Evolutionary conservation across 2,797 vertebrate genomes (phyloP).

Genomic region (Vultur gryphus): DNA sequence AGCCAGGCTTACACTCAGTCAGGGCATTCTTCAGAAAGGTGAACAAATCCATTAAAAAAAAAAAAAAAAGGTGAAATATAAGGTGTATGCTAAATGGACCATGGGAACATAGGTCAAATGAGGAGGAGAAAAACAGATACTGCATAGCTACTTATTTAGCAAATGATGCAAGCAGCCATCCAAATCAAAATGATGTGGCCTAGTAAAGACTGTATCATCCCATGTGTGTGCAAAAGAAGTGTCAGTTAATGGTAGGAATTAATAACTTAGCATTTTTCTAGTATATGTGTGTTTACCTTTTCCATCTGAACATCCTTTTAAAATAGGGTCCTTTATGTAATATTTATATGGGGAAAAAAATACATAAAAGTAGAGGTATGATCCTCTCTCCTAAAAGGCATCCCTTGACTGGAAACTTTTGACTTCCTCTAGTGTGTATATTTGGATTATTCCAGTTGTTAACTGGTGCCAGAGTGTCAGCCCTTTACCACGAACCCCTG

Average conservation of each 20-base stretch:
- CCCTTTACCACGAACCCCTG: not conserved
- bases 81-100: not conserved
- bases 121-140: not conserved
- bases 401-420: not conserved
- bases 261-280: not conserved
- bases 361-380: not conserved
- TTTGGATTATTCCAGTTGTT: not conserved
- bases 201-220: not conserved
- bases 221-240: not conserved
- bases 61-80: not conserved
- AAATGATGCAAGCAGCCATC: not conserved
- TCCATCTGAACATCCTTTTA: not conserved
- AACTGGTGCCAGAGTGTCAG: not conserved
- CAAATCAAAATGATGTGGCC: not conserved
- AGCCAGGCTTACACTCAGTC: not conserved
- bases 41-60: not conserved
- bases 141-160: not conserved
- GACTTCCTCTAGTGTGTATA: not conserved
- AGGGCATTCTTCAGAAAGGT: not conserved
- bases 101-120: not conserved
- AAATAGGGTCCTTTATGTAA: not conserved
- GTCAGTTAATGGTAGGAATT: not conserved
- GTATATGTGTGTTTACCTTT: not conserved
- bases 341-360: not conserved
- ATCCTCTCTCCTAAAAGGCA: not conserved